Evolutionary conservation across 2,113 vertebrate genomes (phyloP).

Genomic region (Delphinus delphis): DNA sequence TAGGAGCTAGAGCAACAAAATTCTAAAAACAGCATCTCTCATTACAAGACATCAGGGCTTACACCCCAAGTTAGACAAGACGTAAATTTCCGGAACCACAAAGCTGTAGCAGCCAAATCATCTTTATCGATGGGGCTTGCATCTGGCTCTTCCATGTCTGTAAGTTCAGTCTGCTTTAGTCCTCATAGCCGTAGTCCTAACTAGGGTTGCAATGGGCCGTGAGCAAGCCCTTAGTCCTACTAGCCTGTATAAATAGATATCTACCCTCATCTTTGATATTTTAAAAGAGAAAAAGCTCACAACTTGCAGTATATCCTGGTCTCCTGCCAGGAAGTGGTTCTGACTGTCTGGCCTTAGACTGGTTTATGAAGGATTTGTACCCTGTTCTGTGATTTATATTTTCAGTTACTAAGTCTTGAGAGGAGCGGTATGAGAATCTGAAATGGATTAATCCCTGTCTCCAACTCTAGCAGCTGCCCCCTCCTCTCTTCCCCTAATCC

Average conservation of each 20-base stretch:
- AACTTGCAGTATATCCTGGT: not conserved
- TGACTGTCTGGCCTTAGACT: not conserved
- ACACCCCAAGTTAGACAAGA: not conserved
- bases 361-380: constrained; percentile 3
- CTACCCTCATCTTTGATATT: not conserved
- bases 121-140: not conserved
- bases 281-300: not conserved
- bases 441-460: not conserved
- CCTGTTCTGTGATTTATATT: not conserved
- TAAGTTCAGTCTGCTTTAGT: not conserved
- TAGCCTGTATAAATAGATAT: not conserved
- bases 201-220: not conserved
- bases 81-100: constrained; percentile 19
- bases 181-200: not conserved
- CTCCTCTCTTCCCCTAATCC: not conserved
- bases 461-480: not conserved
- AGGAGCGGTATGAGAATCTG: not conserved
- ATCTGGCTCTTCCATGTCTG: not conserved
- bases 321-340: not conserved
- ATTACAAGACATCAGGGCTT: constrained; percentile 12
- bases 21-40: constrained; percentile 30
- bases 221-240: not conserved
- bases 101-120: not conserved
- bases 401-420: not conserved
- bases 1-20: not conserved